Evolutionary conservation across 1,140 invertebrate species (phyloP), one percentile per base, ranked within the genome.

Genomic region (Hypothenemus hampei): DNA sequence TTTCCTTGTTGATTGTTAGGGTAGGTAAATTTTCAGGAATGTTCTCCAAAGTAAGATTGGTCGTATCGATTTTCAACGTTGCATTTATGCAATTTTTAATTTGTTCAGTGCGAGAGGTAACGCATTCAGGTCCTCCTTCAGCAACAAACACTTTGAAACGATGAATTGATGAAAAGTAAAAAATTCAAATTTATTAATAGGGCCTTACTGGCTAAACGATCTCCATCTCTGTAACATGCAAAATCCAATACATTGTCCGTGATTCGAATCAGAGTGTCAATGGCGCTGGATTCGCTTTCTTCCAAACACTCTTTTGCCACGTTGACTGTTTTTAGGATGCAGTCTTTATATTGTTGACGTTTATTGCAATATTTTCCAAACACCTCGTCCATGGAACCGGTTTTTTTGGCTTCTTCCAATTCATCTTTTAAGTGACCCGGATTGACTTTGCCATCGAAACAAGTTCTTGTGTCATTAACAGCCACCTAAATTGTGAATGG

Each of bases 201-300:
- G 10, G 23, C 19, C 82, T 77, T 73, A 87, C 85, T 74, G 1
- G 87, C 87, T 60, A 91, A 84, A 55, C 86, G 78, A 68, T 90
- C 86, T 6, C 87, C 87, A 58, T 88, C 86, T 57, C 87, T 88
- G 46, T 74, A 80, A 63, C 88, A 90, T 13, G 84, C 72, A 61
- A 90, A 91, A 19, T 81, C 76, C 0, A 84, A 63, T 0, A 89
- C 61, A 6, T 83, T 79, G 4, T 83, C 75, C 0, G 81, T 79
- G 10, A 89, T 77, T 50, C 84, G 84, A 41, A 78, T 65, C 2
- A 85, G 67, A 1, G 79, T 78, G 33, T 78, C 75, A 5, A 78
- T 72, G 35, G 74, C 80, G 6, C 75, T 73, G 11, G 69, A 71
- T 66, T 90, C 86, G 15, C 78, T 69, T 1, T 69, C 59, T 0